phyloP scores from a whole-genome alignment of 2,797 vertebrate genomes.

The Esox lucius region DNA sequence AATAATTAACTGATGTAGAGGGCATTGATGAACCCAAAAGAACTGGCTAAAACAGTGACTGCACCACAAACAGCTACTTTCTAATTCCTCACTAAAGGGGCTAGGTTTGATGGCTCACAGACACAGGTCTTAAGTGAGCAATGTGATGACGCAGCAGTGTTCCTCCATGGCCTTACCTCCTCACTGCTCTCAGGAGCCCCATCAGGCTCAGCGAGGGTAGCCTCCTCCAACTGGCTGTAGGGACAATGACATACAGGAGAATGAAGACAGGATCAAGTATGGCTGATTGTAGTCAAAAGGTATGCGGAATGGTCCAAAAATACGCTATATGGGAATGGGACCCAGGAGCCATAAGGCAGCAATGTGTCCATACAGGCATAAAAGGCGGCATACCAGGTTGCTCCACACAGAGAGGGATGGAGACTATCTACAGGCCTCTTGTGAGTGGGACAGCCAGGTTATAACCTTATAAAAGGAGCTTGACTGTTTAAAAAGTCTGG shows the following conservation, averaged over 20 bases:
- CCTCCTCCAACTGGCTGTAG: constrained; percentile 64
- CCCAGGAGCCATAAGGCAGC: neutral
- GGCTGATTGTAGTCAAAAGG: neutral
- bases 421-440: too few relatives aligned
- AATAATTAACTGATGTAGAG: neutral
- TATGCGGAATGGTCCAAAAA: neutral
- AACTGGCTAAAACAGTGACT: neutral
- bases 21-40: neutral
- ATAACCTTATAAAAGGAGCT: too few relatives aligned
- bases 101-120: neutral
- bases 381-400: neutral
- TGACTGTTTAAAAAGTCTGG: too few relatives aligned
- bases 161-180: constrained; percentile 70
- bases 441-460: too few relatives aligned
- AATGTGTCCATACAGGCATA: neutral
- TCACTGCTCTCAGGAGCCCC: constrained; percentile 65
- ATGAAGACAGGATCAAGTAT: neutral
- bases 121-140: neutral
- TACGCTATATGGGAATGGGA: neutral
- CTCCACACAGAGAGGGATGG: neutral
- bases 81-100: neutral
- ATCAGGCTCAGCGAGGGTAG: constrained; percentile 66
- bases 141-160: constrained; percentile 21
- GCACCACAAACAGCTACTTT: neutral
- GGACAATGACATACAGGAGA: constrained; percentile 10